Evolutionary conservation across 53 echinoderm and acorn worm species (phyloP).

Genomic region (Stichopus horrens): DNA sequence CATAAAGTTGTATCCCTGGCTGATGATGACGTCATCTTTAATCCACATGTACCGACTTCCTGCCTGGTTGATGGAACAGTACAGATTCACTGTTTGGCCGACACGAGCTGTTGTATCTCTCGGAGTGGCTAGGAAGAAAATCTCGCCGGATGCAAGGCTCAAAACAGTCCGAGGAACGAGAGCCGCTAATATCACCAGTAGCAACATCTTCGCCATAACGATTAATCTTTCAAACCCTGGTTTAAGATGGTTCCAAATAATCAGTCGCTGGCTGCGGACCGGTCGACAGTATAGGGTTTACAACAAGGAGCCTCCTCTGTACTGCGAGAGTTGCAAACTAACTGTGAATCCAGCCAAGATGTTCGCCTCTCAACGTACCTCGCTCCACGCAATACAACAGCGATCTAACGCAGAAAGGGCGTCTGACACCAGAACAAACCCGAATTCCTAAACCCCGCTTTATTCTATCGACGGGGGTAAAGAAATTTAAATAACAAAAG

Average conservation of each 20-base stretch:
- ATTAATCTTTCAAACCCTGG: background rate
- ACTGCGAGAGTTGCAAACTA: no score
- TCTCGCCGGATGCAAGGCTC: constrained; percentile 44
- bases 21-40: constrained; percentile 69
- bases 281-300: no score
- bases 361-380: no score
- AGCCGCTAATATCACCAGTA: background rate
- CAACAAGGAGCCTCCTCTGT: no score
- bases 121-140: constrained; percentile 49
- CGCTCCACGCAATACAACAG: no score
- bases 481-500: background rate
- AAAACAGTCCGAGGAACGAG: constrained; percentile 26
- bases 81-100: constrained; percentile 62
- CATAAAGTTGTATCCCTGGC: constrained; percentile 55
- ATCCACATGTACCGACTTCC: constrained; percentile 72
- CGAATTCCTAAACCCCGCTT: background rate
- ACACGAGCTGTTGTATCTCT: constrained; percentile 55
- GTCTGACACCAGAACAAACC: background rate
- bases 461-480: background rate
- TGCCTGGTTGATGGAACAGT: constrained; percentile 64
- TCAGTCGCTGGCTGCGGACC: no score
- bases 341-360: no score
- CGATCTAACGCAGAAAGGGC: no score
- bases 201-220: background rate
- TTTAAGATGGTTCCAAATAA: background rate